Evolutionary conservation across 2,113 vertebrate species (phyloP), one percentile per base, ranked within the genome.

Genomic region (Scytalopus superciliaris): DNA sequence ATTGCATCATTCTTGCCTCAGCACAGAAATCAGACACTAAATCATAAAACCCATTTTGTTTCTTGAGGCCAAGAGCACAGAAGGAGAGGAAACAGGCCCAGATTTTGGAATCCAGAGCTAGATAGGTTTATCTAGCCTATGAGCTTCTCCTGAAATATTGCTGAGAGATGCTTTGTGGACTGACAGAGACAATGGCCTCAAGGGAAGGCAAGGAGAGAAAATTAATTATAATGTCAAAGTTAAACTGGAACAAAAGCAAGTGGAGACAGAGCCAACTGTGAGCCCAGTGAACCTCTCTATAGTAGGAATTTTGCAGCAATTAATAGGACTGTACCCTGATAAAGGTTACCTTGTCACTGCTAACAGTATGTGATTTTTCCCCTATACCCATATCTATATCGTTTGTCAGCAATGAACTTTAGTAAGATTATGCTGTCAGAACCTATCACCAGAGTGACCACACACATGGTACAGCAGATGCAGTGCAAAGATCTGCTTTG

Each of bases 281-380:
- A 85, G 84, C 68, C 75, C 83, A 86, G 8, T 24, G 44, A 94
- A 52, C 56, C 64, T 75, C 55, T 83, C 63, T 75, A 30, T 49
- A 77, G 64, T 4, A 92, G 56, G 60, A 75, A 75, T 95, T 96
- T 78, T 90, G 74, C 52, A 79, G 72, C 82, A 91, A 88, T 97
- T 96, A 96, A 73, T 85, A 95, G 76, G 72, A 84, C 56, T 75
- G 39, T 88, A 79, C 78, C 91, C 94, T 96, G 78, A 88, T 94
- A 96, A 96, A 96, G 94, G 95, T 97, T 96, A 95, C 89, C 56
- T 86, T 96, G 93, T 95, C 95, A 94, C 68, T 72, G 56, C 84
- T 89, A 94, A 94, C 90, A 72, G 57, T 35, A 15, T 62, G 78
- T 96, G 95, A 90, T 93, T 94, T 66, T 17, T 4, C 68, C 84